Conservation (phyloP, 2,113 vertebrate species). For the Microcebus tavaratra region DNA sequence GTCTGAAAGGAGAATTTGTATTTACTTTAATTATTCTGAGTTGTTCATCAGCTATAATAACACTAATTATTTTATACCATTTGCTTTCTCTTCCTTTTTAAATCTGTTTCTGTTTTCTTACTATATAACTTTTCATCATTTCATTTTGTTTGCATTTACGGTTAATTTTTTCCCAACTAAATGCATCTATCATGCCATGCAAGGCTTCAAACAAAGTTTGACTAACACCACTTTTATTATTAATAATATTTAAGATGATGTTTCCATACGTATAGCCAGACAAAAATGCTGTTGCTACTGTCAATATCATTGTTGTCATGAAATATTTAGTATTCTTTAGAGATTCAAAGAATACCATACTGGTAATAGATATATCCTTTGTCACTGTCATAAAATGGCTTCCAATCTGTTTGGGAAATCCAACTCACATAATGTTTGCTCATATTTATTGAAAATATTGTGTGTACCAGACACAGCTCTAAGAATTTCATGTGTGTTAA, state of each 20-base stretch:
- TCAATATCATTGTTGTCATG: not conserved
- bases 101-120: not conserved
- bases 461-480: not conserved
- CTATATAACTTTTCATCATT: not conserved
- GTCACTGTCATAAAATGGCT: not conserved
- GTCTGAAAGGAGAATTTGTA: not conserved
- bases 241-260: not conserved
- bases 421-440: not conserved
- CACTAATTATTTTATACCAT: not conserved
- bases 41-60: not conserved
- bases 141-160: not conserved
- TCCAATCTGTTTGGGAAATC: not conserved
- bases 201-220: not conserved
- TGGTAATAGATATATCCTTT: not conserved
- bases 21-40: not conserved
- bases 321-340: not conserved
- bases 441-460: not conserved
- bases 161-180: not conserved
- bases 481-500: not conserved
- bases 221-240: not conserved
- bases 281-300: not conserved
- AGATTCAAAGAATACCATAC: not conserved
- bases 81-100: not conserved
- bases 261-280: not conserved
- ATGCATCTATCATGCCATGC: not conserved